Evolutionary conservation across 2,797 vertebrate species (phyloP).

Genomic region (Scyliorhinus canicula): DNA sequence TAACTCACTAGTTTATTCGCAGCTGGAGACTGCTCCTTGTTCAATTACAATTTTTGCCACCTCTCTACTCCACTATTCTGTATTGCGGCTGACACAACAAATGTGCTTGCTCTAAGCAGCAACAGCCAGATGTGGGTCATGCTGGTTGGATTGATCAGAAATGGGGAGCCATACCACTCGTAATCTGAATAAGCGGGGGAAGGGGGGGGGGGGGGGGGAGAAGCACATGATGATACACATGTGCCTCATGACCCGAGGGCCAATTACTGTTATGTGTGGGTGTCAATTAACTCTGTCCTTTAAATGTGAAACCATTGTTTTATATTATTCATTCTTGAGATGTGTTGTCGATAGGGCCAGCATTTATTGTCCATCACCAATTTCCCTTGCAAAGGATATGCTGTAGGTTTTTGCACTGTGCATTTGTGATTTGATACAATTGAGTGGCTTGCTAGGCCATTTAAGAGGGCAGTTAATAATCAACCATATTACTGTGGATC

Average conservation of each 20-base stretch:
- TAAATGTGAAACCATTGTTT: neutral
- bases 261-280: neutral
- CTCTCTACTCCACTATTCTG: neutral
- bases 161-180: neutral
- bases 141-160: neutral
- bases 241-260: neutral
- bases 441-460: neutral
- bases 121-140: neutral
- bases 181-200: neutral
- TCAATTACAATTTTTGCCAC: neutral
- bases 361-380: neutral
- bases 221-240: neutral
- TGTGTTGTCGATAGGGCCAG: neutral
- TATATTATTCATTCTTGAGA: neutral
- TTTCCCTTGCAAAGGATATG: neutral
- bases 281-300: neutral
- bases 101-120: neutral
- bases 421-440: neutral
- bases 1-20: neutral
- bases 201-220: no score
- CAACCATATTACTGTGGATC: neutral
- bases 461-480: neutral
- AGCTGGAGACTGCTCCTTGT: neutral
- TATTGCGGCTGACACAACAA: neutral
- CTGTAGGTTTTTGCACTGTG: neutral